These are phyloP conservation scores for Phorcus lineatus DNA, from an alignment of 2,888 invertebrate species.

Conservation along the genomic window DNA sequence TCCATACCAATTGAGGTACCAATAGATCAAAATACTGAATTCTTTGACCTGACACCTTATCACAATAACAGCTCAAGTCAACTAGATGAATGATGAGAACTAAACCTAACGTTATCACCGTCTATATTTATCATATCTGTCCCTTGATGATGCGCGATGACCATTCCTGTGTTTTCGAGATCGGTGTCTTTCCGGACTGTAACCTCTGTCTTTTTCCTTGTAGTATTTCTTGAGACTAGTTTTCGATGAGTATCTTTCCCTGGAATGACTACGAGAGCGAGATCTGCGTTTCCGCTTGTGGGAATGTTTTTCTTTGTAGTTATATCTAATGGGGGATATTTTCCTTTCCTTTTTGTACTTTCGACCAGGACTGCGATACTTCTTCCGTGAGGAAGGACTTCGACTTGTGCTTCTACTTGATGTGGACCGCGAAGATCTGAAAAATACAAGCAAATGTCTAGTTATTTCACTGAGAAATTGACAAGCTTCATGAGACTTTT, in stretches of 20 bases:
- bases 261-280: constrained; percentile 49
- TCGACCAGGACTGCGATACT: constrained; percentile 41
- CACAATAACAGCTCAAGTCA: too few relatives aligned
- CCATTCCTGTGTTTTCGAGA: constrained; percentile 62
- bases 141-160: constrained; percentile 51
- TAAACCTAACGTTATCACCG: constrained; percentile 5
- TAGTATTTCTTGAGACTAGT: constrained; percentile 38
- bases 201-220: constrained; percentile 45
- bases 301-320: constrained; percentile 50
- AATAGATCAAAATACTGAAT: too few relatives aligned
- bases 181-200: constrained; percentile 45
- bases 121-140: constrained; percentile 47
- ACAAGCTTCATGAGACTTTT: too few relatives aligned
- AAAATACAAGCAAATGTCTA: constrained; percentile 3
- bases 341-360: constrained; percentile 58
- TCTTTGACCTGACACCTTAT: too few relatives aligned
- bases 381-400: constrained; percentile 45
- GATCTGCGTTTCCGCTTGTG: constrained; percentile 56
- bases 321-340: constrained; percentile 46
- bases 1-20: too few relatives aligned
- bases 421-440: constrained; percentile 38
- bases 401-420: constrained; percentile 55
- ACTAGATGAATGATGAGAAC: too few relatives aligned
- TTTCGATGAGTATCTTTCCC: constrained; percentile 25
- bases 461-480: too few relatives aligned